Conservation (phyloP, 2,113 vertebrate genomes). For the Carlito syrichta region DNA sequence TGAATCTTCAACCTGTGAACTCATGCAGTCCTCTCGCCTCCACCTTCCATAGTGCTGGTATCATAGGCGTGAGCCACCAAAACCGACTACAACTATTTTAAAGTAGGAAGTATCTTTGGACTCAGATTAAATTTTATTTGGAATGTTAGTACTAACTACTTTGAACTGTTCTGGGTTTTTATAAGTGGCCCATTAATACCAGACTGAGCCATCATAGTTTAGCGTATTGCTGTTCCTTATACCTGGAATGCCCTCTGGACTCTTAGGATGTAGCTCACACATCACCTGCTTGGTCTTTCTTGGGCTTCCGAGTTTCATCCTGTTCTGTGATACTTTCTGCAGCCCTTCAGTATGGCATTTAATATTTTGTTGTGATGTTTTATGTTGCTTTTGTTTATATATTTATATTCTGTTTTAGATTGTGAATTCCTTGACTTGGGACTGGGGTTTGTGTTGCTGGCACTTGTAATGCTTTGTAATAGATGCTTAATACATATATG, state of each 20-base stretch:
- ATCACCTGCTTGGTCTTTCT: background rate
- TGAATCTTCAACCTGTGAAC: no score
- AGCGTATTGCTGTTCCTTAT: background rate
- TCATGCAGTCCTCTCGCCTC: no score
- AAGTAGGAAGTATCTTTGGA: background rate
- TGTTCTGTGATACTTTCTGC: background rate
- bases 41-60: no score
- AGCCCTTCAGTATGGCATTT: background rate
- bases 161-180: constrained; percentile 32
- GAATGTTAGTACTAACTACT: constrained; percentile 11
- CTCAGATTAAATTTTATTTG: constrained; percentile 30
- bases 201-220: background rate
- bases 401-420: background rate
- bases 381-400: constrained; percentile 22
- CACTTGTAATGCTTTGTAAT: background rate
- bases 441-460: background rate
- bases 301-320: background rate
- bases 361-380: constrained; percentile 12
- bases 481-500: background rate
- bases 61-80: no score
- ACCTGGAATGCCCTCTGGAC: background rate
- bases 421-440: constrained; percentile 30
- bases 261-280: background rate
- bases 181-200: background rate
- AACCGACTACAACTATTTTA: no score